Conservation (phyloP, 2,113 vertebrate species). For the Xiphorhynchus elegans region DNA sequence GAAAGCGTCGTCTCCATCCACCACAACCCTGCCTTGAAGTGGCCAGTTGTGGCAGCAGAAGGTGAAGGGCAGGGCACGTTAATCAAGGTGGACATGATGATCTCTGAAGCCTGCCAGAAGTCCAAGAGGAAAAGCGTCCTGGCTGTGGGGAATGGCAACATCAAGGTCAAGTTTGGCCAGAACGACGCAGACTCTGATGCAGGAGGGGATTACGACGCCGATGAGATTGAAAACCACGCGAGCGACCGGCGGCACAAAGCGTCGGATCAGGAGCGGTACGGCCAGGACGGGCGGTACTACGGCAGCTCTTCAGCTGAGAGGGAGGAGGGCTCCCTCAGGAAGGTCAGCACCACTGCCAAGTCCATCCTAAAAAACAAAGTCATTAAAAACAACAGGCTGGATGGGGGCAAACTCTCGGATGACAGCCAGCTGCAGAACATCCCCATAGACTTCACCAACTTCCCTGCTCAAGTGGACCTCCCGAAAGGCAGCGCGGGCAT, state of each 20-base stretch:
- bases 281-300: conserved; percentile 76
- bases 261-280: conserved; percentile 76
- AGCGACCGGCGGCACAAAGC: conserved; percentile 81
- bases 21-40: conserved; percentile 72
- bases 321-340: conserved; percentile 78
- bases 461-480: conserved; percentile 88
- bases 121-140: conserved; percentile 91
- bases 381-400: conserved; percentile 55
- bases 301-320: conserved; percentile 80
- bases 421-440: conserved; percentile 81
- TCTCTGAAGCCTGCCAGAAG: conserved; percentile 92
- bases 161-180: conserved; percentile 88
- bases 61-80: conserved; percentile 90
- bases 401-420: conserved; percentile 75
- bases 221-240: conserved; percentile 83
- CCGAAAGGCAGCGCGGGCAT: conserved; percentile 74
- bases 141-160: conserved; percentile 82
- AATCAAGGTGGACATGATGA: conserved; percentile 90
- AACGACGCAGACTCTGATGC: conserved; percentile 66
- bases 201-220: conserved; percentile 73
- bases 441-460: conserved; percentile 89
- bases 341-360: conserved; percentile 79
- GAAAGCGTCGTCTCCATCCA: conserved; percentile 81
- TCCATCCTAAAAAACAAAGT: conserved; percentile 73
- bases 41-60: conserved; percentile 86